phyloP scores from a whole-genome alignment of 2,888 invertebrate genomes.

The Acholoe squamosa region DNA sequence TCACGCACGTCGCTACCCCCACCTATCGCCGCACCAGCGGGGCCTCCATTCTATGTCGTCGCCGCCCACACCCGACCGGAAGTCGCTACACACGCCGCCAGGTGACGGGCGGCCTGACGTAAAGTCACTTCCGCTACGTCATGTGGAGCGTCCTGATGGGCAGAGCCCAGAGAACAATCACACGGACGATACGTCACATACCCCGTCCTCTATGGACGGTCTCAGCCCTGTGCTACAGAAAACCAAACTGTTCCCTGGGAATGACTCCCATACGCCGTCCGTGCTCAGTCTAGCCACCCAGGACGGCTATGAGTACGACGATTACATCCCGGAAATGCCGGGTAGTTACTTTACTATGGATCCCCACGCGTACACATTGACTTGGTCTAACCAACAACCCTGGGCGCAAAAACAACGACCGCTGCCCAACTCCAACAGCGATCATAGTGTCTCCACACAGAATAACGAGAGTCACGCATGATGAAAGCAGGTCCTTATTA shows the following conservation, averaged over 20 bases:
- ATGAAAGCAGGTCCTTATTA: slow-evolving; percentile 13
- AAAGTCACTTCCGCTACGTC: slow-evolving; percentile 68
- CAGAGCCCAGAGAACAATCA: slow-evolving; percentile 67
- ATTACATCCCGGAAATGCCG: slow-evolving; percentile 71
- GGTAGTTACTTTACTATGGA: slow-evolving; percentile 72
- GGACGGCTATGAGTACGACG: slow-evolving; percentile 72
- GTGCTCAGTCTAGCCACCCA: slow-evolving; percentile 64
- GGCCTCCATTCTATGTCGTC: neutral
- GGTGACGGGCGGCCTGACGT: slow-evolving; percentile 62
- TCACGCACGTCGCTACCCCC: neutral
- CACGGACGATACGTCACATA: slow-evolving; percentile 65
- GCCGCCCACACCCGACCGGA: slow-evolving; percentile 42
- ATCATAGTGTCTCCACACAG: slow-evolving; percentile 46
- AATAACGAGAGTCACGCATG: slow-evolving; percentile 60
- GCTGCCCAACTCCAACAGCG: slow-evolving; percentile 35
- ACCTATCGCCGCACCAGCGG: slow-evolving; percentile 20
- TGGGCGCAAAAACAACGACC: slow-evolving; percentile 63
- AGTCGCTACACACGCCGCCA: slow-evolving; percentile 60
- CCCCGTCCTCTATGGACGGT: slow-evolving; percentile 64
- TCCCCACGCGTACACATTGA: slow-evolving; percentile 72
- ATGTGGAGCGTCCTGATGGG: slow-evolving; percentile 68
- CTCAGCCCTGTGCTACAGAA: slow-evolving; percentile 67
- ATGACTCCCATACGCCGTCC: slow-evolving; percentile 64
- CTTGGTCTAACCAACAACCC: slow-evolving; percentile 69
- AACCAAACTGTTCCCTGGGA: slow-evolving; percentile 66